Evolutionary conservation across 2,888 invertebrate species (phyloP).

Genomic region (Salticus scenicus): DNA sequence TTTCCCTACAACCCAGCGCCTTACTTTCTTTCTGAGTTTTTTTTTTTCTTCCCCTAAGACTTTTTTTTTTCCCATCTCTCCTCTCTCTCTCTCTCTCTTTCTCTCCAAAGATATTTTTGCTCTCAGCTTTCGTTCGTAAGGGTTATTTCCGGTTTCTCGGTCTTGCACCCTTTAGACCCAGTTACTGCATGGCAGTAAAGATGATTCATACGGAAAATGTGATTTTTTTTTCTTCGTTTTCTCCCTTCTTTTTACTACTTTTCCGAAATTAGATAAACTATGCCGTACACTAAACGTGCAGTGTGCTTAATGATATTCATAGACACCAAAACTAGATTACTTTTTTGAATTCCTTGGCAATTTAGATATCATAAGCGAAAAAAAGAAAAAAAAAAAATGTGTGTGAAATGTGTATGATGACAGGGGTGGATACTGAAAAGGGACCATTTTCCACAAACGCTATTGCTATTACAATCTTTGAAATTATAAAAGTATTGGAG

Average conservation of each 20-base stretch:
- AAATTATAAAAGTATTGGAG: no score
- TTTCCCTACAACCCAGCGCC: conserved; percentile 14
- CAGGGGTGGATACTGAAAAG: no score
- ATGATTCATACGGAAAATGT: conserved; percentile 46
- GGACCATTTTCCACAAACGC: no score
- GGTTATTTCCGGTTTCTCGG: conserved; percentile 44
- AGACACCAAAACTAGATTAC: no score
- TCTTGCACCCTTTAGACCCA: conserved; percentile 29
- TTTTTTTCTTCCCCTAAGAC: conserved; percentile 43
- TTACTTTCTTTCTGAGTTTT: conserved; percentile 22
- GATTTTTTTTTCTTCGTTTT: neutral
- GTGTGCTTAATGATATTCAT: no score
- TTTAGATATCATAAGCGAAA: no score
- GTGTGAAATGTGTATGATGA: no score
- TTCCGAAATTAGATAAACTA: neutral
- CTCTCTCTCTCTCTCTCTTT: neutral
- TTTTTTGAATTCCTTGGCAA: no score
- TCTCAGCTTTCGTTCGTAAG: neutral
- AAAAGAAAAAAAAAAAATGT: no score
- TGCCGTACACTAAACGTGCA: no score
- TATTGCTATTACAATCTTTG: no score
- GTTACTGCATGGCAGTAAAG: conserved; percentile 32
- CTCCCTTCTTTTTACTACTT: neutral
- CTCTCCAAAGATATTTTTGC: neutral
- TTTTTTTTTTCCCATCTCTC: conserved; percentile 20